Evolutionary conservation across 2,113 vertebrate genomes (phyloP).

Genomic region (Sciurus niger): DNA sequence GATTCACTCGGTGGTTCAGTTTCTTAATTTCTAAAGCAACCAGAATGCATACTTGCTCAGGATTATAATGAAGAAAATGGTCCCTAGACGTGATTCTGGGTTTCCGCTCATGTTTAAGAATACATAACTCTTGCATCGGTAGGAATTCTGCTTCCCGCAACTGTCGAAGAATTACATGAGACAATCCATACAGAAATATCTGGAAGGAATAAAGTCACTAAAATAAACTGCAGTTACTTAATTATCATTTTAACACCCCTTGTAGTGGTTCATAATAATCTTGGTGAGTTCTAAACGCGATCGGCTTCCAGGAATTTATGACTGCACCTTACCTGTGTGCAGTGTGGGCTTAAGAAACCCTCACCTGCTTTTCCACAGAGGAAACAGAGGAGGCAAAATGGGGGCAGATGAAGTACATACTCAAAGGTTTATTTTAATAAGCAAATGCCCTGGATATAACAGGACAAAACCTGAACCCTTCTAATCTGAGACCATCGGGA

Average conservation of each 20-base stretch:
- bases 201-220: background rate
- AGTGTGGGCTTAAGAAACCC: background rate
- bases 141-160: slow-evolving; percentile 8
- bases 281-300: slow-evolving; percentile 5
- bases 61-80: slow-evolving; percentile 23
- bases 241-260: background rate
- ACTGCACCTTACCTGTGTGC: background rate
- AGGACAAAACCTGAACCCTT: background rate
- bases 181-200: background rate
- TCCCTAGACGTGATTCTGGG: background rate
- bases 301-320: background rate
- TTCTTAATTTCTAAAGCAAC: slow-evolving; percentile 47
- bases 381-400: background rate
- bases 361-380: background rate
- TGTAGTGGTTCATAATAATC: background rate
- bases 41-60: background rate
- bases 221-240: slow-evolving; percentile 20
- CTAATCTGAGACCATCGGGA: background rate
- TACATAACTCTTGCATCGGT: background rate
- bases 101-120: background rate
- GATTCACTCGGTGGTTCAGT: background rate
- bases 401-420: background rate
- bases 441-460: background rate
- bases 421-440: slow-evolving; percentile 35
- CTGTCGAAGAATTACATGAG: background rate